Base-by-base conservation (phyloP, 2,888 invertebrate genomes). In the Tachystola acroxantha region DNA sequence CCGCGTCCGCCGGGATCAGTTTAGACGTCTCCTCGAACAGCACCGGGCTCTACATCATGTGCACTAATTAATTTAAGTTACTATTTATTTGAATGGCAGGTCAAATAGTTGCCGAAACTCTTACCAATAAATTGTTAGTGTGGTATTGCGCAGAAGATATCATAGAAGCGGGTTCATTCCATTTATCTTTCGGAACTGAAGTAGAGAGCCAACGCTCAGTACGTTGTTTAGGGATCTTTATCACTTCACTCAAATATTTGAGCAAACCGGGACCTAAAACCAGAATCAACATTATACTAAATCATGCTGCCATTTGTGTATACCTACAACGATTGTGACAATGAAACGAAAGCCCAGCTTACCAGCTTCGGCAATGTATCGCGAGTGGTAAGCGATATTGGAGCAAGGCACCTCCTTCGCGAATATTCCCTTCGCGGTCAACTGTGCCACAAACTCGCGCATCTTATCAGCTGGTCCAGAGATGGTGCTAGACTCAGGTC, bases 381-480 rank as follows among this genome's bases (percentile, higher is more conserved):
- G 89, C 29, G 95, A 95, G 69, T 97, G 96, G 60, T 96, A 97
- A 0, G 97, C 94, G 39, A 96, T 93, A 53, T 95, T 94, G 11
- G 93, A 90, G 40, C 94, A 93, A 3, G 67, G 60, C 0, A 80
- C 77, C 45, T 67, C 69, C 41, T 64, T 76, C 0, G 74, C 78
- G 36, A 81, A 81, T 4, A 77, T 59, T 1, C 68, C 67, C 6
- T 59, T 51, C 2, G 48, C 52, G 0, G 56, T 64, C 90, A 81
- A 46, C 10, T 69, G 52, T 0, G 43, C 79, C 0, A 92, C 89
- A 45, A 91, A 91, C 13, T 75, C 69, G 36, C 85, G 78, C 74
- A 93, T 88, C 14, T 84, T 85, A 10, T 90, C 90, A 4, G 85
- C 84, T 0, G 93, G 93, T 0, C 94, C 95, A 2, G 94, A 94